phyloP scores from a whole-genome alignment of 2,797 vertebrate species.

The Heliangelus exortis region DNA sequence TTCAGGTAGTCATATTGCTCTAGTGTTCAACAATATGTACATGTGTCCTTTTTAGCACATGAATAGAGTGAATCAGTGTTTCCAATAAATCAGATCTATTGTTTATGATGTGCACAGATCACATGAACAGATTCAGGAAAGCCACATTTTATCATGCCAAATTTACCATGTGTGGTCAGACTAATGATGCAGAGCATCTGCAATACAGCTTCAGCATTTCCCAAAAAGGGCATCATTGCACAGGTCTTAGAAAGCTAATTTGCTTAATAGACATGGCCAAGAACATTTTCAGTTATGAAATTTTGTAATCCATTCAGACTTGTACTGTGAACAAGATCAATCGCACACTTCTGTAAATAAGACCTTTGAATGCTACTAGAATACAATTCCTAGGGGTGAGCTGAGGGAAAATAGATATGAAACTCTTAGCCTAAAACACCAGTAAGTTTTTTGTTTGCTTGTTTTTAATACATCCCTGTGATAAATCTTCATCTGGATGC shows the following conservation, averaged over 20 bases:
- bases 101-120: not conserved
- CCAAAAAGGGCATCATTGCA: not conserved
- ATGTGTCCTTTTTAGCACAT: not conserved
- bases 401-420: not conserved
- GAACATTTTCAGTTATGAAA: not conserved
- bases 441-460: not conserved
- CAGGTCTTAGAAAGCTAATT: not conserved
- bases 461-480: not conserved
- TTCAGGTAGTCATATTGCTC: not conserved
- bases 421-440: accelerated
- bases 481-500: not conserved
- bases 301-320: not conserved
- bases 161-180: not conserved
- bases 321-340: not conserved
- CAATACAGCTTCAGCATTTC: not conserved
- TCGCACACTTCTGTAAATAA: not conserved
- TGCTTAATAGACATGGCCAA: not conserved
- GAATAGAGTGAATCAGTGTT: not conserved
- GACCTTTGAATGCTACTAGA: not conserved
- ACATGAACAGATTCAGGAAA: not conserved
- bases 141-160: not conserved
- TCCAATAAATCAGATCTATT: not conserved
- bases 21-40: not conserved
- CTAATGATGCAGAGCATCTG: not conserved
- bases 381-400: not conserved